phyloP scores from a whole-genome alignment of 1,140 invertebrate genomes.

The Agrypnia vestita region DNA sequence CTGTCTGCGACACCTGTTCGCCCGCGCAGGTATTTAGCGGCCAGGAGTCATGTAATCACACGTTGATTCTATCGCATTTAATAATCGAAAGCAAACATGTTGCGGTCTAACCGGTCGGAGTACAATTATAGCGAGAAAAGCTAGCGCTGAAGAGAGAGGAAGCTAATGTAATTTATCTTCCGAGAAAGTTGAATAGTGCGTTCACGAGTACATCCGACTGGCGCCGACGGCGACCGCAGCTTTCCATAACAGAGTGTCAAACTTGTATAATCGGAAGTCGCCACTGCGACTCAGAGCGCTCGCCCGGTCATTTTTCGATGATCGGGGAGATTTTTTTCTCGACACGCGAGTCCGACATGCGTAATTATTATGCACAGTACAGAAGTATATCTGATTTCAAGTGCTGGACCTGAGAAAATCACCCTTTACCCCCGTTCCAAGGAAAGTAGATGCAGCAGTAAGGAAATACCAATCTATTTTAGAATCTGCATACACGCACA shows the following conservation, averaged over 20 bases:
- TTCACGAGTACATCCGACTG: background rate
- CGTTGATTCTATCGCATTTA: conserved; percentile 10
- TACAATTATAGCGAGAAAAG: conserved; percentile 8
- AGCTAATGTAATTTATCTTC: background rate
- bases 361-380: too few species aligned
- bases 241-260: background rate
- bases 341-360: too few species aligned
- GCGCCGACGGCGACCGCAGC: background rate
- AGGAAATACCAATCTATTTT: too few species aligned
- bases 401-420: too few species aligned
- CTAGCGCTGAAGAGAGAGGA: conserved; percentile 7
- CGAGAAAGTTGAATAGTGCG: conserved; percentile 8
- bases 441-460: too few species aligned
- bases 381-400: too few species aligned
- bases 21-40: background rate
- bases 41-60: conserved; percentile 10
- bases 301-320: too few species aligned
- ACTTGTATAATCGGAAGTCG: background rate
- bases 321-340: too few species aligned
- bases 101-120: conserved; percentile 28
- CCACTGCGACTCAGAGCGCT: too few species aligned
- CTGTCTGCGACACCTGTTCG: background rate
- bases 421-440: too few species aligned
- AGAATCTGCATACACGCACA: too few species aligned
- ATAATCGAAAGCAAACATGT: conserved; percentile 29